These are phyloP conservation scores for Gasterosteus aculeatus DNA, from an alignment of 2,113 vertebrate genomes.

Conservation along the genomic window DNA sequence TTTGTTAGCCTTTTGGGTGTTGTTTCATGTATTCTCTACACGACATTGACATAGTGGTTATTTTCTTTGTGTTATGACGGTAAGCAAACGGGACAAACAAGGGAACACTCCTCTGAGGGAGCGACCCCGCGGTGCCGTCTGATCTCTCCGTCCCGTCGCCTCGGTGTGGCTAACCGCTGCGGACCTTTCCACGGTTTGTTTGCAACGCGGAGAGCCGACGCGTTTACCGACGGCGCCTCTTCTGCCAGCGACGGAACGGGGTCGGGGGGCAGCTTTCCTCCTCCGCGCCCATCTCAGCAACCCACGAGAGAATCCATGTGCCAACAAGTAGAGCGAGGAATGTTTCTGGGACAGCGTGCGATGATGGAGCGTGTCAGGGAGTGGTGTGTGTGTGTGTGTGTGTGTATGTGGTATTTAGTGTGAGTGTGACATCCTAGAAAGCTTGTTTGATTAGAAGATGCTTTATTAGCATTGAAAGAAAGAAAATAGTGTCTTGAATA, in stretches of 20 bases:
- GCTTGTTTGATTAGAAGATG: constrained; percentile 13
- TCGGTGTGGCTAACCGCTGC: constrained; percentile 15
- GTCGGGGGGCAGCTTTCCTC: constrained; percentile 67
- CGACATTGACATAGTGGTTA: neutral
- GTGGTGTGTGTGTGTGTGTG: neutral
- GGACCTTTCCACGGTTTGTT: constrained; percentile 45
- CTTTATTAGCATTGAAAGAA: constrained; percentile 1
- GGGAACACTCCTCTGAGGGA: neutral
- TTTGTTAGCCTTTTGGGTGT: neutral
- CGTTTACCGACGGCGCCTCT: constrained; percentile 34
- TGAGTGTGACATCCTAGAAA: constrained; percentile 23
- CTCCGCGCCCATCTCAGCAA: constrained; percentile 54
- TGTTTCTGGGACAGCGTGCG: constrained; percentile 68
- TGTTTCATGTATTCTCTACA: neutral
- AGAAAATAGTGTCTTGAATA: neutral
- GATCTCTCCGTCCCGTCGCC: constrained; percentile 45
- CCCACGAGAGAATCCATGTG: constrained; percentile 35
- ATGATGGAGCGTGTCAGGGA: constrained; percentile 18
- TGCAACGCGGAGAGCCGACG: constrained; percentile 35
- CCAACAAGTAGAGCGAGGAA: constrained; percentile 68
- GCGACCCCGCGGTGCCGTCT: constrained; percentile 41
- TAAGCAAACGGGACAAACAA: constrained; percentile 37
- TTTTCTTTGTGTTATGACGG: constrained; percentile 9
- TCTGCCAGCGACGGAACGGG: constrained; percentile 46
- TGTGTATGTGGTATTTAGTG: constrained; percentile 8